These are phyloP conservation scores for Drosophila fungiperda DNA, from an alignment of 2,888 invertebrate genomes.

Conservation along the genomic window DNA sequence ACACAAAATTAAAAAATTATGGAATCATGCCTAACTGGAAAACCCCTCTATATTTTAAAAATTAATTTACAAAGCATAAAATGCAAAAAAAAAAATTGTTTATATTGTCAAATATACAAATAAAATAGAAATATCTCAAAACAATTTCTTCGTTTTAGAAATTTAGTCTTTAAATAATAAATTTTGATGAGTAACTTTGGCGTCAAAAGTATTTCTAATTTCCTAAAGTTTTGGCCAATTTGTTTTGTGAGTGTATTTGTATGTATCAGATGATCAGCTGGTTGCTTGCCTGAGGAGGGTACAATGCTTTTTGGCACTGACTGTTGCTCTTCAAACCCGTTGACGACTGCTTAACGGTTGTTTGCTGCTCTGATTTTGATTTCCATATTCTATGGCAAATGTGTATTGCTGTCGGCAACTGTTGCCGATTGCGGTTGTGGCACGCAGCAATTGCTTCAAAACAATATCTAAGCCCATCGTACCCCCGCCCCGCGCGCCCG, in stretches of 20 bases:
- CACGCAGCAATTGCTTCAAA: constrained; percentile 8
- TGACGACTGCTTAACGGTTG: not conserved
- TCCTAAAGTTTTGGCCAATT: not conserved
- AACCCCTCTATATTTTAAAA: no score
- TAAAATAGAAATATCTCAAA: no score
- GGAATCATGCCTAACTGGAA: no score
- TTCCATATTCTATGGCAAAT: constrained; percentile 13
- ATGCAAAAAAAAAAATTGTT: no score
- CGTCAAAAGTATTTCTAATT: not conserved
- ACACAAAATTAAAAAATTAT: no score
- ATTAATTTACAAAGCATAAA: no score
- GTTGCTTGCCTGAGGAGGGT: constrained; percentile 1
- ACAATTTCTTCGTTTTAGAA: not conserved
- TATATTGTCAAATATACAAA: no score
- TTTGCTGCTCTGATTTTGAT: constrained; percentile 23
- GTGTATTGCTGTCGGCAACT: constrained; percentile 56
- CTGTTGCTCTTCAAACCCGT: constrained; percentile 13
- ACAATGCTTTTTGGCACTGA: constrained; percentile 3
- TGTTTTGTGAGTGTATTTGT: not conserved
- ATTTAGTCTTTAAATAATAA: not conserved
- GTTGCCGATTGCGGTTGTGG: constrained; percentile 53
- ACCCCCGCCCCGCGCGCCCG: no score
- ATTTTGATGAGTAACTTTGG: not conserved
- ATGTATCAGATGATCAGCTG: constrained; percentile 3
- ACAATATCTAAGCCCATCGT: not conserved